phyloP scores from a whole-genome alignment of 2,797 vertebrate species.

The Zalophus californianus region DNA sequence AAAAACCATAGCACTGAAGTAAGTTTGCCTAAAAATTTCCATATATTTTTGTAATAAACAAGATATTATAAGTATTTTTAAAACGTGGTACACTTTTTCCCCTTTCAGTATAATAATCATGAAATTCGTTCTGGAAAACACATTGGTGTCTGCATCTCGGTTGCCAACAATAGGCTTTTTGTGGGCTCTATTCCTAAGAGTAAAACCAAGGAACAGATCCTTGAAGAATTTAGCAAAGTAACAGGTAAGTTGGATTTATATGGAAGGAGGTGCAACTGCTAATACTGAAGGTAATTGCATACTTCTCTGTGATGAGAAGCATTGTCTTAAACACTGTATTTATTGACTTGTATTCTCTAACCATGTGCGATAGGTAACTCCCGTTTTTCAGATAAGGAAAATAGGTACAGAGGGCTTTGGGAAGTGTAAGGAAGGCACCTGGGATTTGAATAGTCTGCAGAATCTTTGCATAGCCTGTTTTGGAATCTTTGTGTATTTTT shows the following conservation, averaged over 20 bases:
- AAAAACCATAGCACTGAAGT: neutral
- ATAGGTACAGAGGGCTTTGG: neutral
- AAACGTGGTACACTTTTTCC: slow-evolving; percentile 60
- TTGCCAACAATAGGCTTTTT: slow-evolving; percentile 99
- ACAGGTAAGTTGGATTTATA: slow-evolving; percentile 92
- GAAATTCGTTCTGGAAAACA: slow-evolving; percentile 99
- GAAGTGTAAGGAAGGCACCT: neutral
- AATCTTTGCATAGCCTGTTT: neutral
- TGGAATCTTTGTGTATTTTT: neutral
- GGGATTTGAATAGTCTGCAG: slow-evolving; percentile 47
- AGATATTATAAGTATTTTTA: slow-evolving; percentile 31
- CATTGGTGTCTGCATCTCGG: slow-evolving; percentile 98
- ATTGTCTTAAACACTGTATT: slow-evolving; percentile 20
- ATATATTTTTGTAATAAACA: slow-evolving; percentile 3
- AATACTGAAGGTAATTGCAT: slow-evolving; percentile 29
- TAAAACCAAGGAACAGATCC: slow-evolving; percentile 99
- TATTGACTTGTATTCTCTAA: slow-evolving; percentile 18
- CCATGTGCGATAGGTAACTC: neutral
- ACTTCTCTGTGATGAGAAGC: neutral
- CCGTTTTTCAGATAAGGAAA: slow-evolving; percentile 13
- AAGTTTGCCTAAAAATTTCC: neutral
- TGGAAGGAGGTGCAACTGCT: slow-evolving; percentile 33
- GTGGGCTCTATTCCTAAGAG: slow-evolving; percentile 99
- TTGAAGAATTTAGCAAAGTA: slow-evolving; percentile 98
- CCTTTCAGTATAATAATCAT: slow-evolving; percentile 96